phyloP scores from a whole-genome alignment of 2,888 invertebrate species.

The Caenorhabditis virilis region DNA sequence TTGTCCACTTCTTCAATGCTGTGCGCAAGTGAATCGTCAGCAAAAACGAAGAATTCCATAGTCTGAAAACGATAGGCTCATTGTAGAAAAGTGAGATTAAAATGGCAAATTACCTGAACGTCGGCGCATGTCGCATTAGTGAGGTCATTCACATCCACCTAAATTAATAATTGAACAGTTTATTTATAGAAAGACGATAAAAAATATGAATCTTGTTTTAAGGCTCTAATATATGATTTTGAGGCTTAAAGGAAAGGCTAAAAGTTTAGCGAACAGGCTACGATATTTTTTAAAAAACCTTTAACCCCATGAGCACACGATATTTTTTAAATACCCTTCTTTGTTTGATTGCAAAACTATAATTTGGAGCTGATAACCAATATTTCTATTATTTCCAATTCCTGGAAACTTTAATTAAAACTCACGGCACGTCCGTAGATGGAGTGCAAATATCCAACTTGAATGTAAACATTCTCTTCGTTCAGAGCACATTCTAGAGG shows the following conservation, averaged over 20 bases:
- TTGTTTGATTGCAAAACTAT: too few species aligned
- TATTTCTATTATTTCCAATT: too few species aligned
- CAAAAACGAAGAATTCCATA: slow-evolving; percentile 30
- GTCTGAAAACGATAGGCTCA: slow-evolving; percentile 19
- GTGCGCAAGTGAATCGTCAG: slow-evolving; percentile 16
- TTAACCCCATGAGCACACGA: too few species aligned
- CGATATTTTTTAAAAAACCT: too few species aligned
- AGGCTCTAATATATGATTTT: too few species aligned
- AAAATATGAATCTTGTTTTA: too few species aligned
- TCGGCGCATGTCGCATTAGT: slow-evolving; percentile 18
- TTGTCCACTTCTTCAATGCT: slow-evolving; percentile 25
- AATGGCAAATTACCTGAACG: slow-evolving; percentile 19
- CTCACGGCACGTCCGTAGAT: slow-evolving; percentile 19
- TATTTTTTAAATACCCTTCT: background rate
- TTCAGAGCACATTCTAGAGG: slow-evolving; percentile 30
- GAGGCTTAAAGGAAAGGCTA: too few species aligned
- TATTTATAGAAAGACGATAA: too few species aligned
- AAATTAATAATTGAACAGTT: background rate
- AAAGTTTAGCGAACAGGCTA: too few species aligned
- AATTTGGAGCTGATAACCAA: too few species aligned
- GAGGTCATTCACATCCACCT: background rate
- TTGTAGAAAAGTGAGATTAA: background rate
- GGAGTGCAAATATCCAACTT: slow-evolving; percentile 24
- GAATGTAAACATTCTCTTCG: slow-evolving; percentile 20
- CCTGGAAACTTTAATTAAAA: too few species aligned